phyloP scores from a whole-genome alignment of 37 sponge, comb jelly and placozoan species.

The Theonella swinhoei region DNA sequence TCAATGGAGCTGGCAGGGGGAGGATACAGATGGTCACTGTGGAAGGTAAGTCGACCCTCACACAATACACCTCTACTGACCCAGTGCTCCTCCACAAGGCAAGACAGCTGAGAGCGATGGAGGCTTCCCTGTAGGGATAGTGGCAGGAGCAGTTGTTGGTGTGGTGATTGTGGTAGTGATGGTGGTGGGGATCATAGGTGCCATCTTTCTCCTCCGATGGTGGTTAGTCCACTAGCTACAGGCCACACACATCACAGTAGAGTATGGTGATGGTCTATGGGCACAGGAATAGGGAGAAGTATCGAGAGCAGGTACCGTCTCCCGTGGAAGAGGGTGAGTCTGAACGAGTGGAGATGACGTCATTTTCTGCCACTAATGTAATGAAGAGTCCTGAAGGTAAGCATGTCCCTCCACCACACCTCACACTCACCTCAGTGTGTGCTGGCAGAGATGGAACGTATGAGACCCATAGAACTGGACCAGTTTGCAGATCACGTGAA shows the following conservation, averaged over 20 bases:
- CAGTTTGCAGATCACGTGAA: constrained; percentile 60
- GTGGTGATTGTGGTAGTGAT: background rate
- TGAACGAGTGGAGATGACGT: background rate
- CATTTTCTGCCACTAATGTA: background rate
- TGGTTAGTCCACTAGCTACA: constrained; percentile 5
- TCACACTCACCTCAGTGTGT: background rate
- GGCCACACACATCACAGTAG: background rate
- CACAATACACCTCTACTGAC: background rate
- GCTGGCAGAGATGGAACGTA: constrained; percentile 13
- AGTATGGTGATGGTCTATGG: too few relatives aligned
- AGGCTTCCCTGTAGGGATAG: background rate
- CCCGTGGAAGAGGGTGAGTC: background rate
- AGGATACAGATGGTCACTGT: background rate
- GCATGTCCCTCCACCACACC: background rate
- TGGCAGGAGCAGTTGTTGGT: background rate
- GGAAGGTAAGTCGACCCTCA: background rate
- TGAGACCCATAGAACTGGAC: constrained; percentile 12
- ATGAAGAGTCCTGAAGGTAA: background rate
- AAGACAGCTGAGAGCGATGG: background rate
- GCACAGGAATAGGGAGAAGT: too few relatives aligned
- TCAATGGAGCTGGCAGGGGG: constrained; percentile 19
- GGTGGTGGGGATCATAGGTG: background rate
- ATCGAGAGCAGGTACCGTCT: too few relatives aligned
- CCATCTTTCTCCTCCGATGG: constrained; percentile 5
- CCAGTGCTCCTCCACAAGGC: background rate